phyloP scores from a whole-genome alignment of 2,888 invertebrate species.

The Pterobdella sp. region DNA sequence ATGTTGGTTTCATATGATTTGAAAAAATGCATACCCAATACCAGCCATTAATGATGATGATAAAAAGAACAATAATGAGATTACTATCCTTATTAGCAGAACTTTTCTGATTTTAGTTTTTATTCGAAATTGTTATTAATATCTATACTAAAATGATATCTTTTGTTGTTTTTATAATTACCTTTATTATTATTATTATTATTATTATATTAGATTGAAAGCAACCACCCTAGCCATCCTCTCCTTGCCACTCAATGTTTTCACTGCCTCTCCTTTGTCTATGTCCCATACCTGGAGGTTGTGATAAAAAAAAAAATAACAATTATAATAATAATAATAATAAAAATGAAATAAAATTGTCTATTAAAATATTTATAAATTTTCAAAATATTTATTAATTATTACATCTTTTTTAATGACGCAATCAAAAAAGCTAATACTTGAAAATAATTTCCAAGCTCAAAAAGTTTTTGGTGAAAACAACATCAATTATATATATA shows the following conservation, averaged over 20 bases:
- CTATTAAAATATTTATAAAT: neutral
- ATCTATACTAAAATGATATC: neutral
- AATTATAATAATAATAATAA: neutral
- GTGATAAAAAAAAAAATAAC: neutral
- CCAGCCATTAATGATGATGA: neutral
- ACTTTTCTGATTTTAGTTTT: neutral
- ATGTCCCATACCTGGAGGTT: conserved; percentile 24
- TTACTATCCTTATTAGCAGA: too few relatives aligned
- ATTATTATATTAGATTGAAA: neutral
- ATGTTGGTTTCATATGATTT: neutral
- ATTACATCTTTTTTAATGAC: neutral
- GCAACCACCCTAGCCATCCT: conserved; percentile 20
- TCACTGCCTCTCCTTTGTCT: conserved; percentile 21
- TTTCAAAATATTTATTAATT: neutral
- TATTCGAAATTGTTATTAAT: neutral
- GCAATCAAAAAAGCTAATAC: too few relatives aligned
- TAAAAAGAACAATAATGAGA: neutral
- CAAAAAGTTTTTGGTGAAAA: too few relatives aligned
- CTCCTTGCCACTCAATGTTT: conserved; percentile 18
- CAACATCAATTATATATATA: neutral
- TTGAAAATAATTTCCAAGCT: too few relatives aligned
- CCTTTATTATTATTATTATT: neutral
- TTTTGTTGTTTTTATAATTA: neutral
- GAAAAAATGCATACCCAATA: neutral
- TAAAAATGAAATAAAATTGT: neutral